phyloP scores from a whole-genome alignment of 2,113 vertebrate genomes.

The Trematomus loennbergii region DNA sequence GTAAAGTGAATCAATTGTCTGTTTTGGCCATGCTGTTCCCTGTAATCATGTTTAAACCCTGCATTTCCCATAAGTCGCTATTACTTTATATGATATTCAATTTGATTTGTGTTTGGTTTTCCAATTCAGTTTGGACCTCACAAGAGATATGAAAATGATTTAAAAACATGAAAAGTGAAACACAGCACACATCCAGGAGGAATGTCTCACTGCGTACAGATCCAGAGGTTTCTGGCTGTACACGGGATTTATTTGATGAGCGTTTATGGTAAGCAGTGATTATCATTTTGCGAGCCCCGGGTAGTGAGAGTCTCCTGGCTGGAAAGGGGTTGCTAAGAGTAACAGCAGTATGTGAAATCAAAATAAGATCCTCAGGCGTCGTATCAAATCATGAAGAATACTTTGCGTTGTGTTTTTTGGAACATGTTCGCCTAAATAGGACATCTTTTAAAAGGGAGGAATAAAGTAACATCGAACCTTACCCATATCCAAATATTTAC shows the following conservation, averaged over 20 bases:
- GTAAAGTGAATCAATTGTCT: constrained; percentile 22
- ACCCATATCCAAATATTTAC: constrained; percentile 81
- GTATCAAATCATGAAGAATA: constrained; percentile 59
- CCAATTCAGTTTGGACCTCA: constrained; percentile 21
- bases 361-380: constrained; percentile 59
- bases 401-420: constrained; percentile 67
- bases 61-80: constrained; percentile 39
- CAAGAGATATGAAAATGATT: constrained; percentile 34
- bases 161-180: constrained; percentile 40
- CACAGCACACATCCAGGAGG: background rate
- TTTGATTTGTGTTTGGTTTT: constrained; percentile 59
- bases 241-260: constrained; percentile 39
- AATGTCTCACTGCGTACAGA: constrained; percentile 13
- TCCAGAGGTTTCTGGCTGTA: constrained; percentile 43
- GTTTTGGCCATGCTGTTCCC: constrained; percentile 21
- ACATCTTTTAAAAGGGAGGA: constrained; percentile 67
- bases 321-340: constrained; percentile 41
- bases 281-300: constrained; percentile 33
- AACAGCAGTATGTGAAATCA: constrained; percentile 46
- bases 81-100: constrained; percentile 45
- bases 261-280: constrained; percentile 51
- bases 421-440: constrained; percentile 69
- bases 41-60: constrained; percentile 28
- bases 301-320: constrained; percentile 36
- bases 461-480: constrained; percentile 70